phyloP scores from a whole-genome alignment of 2,888 invertebrate genomes.

The Prosopocoilus inquinatus region DNA sequence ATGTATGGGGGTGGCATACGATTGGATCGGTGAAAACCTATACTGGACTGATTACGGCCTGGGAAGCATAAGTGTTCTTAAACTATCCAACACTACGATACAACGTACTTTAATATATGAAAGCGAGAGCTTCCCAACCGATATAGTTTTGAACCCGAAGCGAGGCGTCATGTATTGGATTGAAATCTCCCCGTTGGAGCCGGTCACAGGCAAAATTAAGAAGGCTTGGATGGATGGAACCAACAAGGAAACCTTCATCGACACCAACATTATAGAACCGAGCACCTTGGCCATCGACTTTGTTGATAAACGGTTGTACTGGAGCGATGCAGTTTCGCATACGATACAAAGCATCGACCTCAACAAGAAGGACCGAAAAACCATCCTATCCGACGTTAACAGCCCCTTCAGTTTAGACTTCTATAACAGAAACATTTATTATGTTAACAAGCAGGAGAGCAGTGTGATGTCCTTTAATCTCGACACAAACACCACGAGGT shows the following conservation, averaged over 20 bases:
- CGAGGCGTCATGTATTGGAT: constrained; percentile 77
- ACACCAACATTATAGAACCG: constrained; percentile 65
- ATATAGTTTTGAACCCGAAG: constrained; percentile 65
- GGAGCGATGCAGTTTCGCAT: constrained; percentile 71
- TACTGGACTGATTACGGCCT: constrained; percentile 77
- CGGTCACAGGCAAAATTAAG: constrained; percentile 61
- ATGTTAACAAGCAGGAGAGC: constrained; percentile 70
- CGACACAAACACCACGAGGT: constrained; percentile 46
- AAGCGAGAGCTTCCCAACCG: constrained; percentile 56
- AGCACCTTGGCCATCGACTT: constrained; percentile 71
- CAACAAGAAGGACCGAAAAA: constrained; percentile 55
- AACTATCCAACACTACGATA: constrained; percentile 57
- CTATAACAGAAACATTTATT: constrained; percentile 63
- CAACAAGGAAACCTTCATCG: constrained; percentile 57
- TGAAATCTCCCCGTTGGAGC: constrained; percentile 60
- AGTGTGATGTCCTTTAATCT: constrained; percentile 56
- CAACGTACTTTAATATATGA: constrained; percentile 59
- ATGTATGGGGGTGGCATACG: constrained; percentile 76
- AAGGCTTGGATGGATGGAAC: constrained; percentile 74
- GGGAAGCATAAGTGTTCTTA: constrained; percentile 67
- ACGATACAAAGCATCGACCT: constrained; percentile 65
- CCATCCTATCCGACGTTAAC: constrained; percentile 22
- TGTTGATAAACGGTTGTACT: constrained; percentile 58
- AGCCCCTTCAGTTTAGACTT: constrained; percentile 66
- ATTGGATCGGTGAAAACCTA: constrained; percentile 79